Conservation (phyloP, 2,797 vertebrate species). For the Sebastes paucispinis region DNA sequence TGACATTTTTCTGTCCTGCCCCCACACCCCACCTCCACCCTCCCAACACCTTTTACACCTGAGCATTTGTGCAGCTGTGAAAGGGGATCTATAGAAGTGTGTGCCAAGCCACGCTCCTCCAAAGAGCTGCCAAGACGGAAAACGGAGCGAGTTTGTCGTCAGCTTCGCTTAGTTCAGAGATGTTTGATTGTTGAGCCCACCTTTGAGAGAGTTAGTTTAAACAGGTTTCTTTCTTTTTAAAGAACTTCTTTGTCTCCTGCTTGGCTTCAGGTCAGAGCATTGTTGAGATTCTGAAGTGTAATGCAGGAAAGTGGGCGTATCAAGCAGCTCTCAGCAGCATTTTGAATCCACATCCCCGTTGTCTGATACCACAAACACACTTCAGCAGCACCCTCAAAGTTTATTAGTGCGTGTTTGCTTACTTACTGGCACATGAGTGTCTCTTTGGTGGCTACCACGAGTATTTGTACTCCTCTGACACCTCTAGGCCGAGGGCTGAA, state of each 20-base stretch:
- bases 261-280: conserved; percentile 14
- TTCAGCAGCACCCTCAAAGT: conserved; percentile 9
- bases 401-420: not conserved
- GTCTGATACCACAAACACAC: conserved; percentile 13
- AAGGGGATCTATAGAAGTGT: conserved; percentile 36
- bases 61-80: conserved; percentile 35
- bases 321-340: conserved; percentile 17
- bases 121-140: conserved; percentile 23
- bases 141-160: conserved; percentile 35
- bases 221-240: not conserved
- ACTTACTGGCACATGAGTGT: not conserved
- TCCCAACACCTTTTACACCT: conserved; percentile 35
- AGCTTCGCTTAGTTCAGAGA: conserved; percentile 19
- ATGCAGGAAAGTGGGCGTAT: conserved; percentile 29
- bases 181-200: conserved; percentile 9
- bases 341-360: conserved; percentile 7
- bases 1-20: conserved; percentile 67
- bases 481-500: not conserved
- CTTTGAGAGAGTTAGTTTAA: conserved; percentile 1
- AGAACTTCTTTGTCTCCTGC: conserved; percentile 16
- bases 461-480: conserved; percentile 5
- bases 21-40: not conserved
- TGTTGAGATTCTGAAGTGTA: conserved; percentile 28
- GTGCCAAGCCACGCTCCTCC: not conserved
- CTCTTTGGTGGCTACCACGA: not conserved